Evolutionary conservation across 2,888 invertebrate species (phyloP), one percentile per base, ranked within the genome.

Genomic region (Napeogenes sylphis): DNA sequence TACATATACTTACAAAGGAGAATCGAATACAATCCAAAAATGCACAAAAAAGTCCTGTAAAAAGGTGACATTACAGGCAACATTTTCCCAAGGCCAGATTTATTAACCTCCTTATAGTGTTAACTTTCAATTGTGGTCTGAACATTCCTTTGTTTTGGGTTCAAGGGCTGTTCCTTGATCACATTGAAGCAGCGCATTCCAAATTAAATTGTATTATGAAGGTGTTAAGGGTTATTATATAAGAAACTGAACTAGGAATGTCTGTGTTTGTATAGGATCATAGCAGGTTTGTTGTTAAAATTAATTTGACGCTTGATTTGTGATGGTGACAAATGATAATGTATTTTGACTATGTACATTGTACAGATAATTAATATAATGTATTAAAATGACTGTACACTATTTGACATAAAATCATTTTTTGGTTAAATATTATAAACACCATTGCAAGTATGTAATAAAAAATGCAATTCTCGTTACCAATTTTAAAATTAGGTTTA

Each of bases 121-220:
- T 75, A 66, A 78, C 81, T 84, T 83, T 84, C 82, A 71, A 67
- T 79, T 83, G 84, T 75, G 69, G 76, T 73, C 73, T 65, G 72
- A 71, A 71, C 73, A 72, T 74, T 75, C 80, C 82, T 79, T 82
- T 81, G 81, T 83, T 80, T 74, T 78, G 75, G 79, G 84, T 85
- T 87, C 87, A 87, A 86, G 87, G 87, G 70, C 78, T 69, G 71
- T 73, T 75, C 72, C 73, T 73, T 72, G 67, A 68, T 70, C 70
- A 71, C 68, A 54, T 46, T 53, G 55, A 59, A 58, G 65, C 63
- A 42, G 21, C 47, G 12, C 21, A 30, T 51, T 8, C 30, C 12
- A 51, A 30, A 8, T 30, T 51, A 30, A 3, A 51, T 51, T 51
- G 3, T 51, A 51, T 10, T 1, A 12, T 6, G 4, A 30, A 30